Percentiles rank a stretch among this genome's conserved stretches.
phyloP scores from a whole-genome alignment of 92 coral and sea anemone species.

The Epizoanthus stellaris region DNA sequence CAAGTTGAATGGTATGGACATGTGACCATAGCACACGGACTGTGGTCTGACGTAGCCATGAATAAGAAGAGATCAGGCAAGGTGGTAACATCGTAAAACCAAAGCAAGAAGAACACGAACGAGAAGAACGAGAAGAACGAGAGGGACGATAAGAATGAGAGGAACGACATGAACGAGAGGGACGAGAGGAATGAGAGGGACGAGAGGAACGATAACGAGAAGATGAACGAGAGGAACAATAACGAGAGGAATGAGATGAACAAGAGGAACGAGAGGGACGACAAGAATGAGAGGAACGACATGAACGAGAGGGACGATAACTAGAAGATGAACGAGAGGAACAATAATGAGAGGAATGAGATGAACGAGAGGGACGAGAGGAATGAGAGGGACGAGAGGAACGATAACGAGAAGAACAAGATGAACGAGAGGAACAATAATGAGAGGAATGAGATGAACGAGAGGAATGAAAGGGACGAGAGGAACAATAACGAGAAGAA shows the following conservation, averaged over 20 bases:
- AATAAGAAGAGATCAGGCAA: background rate
- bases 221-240: too few species aligned
- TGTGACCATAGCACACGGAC: constrained; percentile 64
- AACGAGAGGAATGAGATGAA: background rate
- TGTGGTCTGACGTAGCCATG: constrained; percentile 18
- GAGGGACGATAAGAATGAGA: background rate
- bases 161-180: constrained; percentile 12
- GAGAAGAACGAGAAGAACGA: too few species aligned
- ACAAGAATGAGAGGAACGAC: background rate
- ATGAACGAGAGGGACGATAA: background rate
- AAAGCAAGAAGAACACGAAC: background rate
- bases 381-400: background rate
- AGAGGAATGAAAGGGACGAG: constrained; percentile 15
- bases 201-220: background rate
- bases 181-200: background rate
- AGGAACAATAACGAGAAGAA: background rate
- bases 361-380: constrained; percentile 3
- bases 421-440: background rate
- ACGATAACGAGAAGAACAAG: background rate
- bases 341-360: background rate
- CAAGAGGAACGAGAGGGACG: background rate
- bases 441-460: background rate
- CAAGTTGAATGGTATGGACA: constrained; percentile 79
- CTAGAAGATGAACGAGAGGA: constrained; percentile 9
- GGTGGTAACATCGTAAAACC: background rate